Conservation (phyloP, 37 sponge, comb jelly and placozoan species). For the Theonella swinhoei region DNA sequence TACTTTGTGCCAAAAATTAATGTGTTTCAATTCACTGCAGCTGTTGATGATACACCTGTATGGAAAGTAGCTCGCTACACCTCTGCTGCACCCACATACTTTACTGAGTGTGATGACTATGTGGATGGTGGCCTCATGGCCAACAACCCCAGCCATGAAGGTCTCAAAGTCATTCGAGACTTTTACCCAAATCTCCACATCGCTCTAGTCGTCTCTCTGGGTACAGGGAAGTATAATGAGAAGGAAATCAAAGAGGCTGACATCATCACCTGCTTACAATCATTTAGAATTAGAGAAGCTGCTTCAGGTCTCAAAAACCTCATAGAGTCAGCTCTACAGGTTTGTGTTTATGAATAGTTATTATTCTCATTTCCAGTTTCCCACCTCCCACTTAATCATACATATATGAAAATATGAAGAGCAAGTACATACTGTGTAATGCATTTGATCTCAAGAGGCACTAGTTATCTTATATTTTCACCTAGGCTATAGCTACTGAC, state of each 20-base stretch:
- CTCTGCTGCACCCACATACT: conserved; percentile 65
- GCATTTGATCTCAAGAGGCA: no score
- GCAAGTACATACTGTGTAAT: no score
- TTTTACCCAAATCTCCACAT: background rate
- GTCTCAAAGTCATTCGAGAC: background rate
- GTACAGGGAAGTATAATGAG: background rate
- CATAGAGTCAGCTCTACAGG: background rate
- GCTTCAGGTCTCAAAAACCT: background rate
- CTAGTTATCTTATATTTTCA: background rate
- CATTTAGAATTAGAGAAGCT: background rate
- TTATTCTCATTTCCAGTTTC: no score
- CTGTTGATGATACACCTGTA: conserved; percentile 4
- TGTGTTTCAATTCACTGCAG: no score
- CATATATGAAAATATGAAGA: no score
- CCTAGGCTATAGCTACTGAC: background rate
- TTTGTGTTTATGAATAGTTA: background rate
- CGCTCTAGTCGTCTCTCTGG: background rate
- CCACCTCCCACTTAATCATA: no score
- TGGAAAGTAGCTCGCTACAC: conserved; percentile 76
- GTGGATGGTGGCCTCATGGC: conserved; percentile 73
- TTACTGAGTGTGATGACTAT: conserved; percentile 52
- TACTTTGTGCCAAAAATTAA: no score
- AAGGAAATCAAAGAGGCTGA: background rate
- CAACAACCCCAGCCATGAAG: conserved; percentile 55
- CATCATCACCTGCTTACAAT: background rate